These are phyloP conservation scores for Lycia hirtaria DNA, from an alignment of 2,888 invertebrate genomes.

Conservation along the genomic window DNA sequence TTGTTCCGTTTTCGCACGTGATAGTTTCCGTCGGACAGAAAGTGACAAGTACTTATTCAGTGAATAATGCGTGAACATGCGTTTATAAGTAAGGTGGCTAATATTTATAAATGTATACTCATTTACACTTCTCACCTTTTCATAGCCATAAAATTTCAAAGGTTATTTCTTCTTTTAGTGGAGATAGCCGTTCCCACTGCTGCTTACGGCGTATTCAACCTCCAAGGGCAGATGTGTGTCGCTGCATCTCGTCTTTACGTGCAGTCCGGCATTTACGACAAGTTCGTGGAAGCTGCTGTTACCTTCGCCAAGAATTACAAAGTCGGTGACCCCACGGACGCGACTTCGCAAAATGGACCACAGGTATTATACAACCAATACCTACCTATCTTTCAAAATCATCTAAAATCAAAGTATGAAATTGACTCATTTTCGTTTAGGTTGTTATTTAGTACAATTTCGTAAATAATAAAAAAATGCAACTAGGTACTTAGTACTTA, in stretches of 20 bases:
- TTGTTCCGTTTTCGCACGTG: no score
- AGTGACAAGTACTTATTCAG: no score
- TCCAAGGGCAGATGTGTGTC: constrained; percentile 65
- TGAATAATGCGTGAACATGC: no score
- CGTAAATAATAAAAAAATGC: no score
- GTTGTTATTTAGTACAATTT: no score
- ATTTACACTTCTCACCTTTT: no score
- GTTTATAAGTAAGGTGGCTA: no score
- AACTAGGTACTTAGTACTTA: no score
- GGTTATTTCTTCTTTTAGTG: constrained; percentile 46
- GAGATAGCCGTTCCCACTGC: constrained; percentile 56
- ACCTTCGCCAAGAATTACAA: constrained; percentile 87
- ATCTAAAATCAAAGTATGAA: background rate
- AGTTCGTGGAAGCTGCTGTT: constrained; percentile 90
- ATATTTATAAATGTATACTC: no score
- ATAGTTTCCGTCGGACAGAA: no score
- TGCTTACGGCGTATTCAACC: constrained; percentile 54
- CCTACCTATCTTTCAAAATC: background rate
- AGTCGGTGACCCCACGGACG: constrained; percentile 84
- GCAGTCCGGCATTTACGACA: constrained; percentile 88
- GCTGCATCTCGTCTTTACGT: constrained; percentile 67
- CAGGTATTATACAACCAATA: constrained; percentile 35
- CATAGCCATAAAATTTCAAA: background rate
- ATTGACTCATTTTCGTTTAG: background rate
- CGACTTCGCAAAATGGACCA: constrained; percentile 57